Base-by-base conservation (phyloP, 2,113 vertebrate genomes). In the Maccullochella peelii region DNA sequence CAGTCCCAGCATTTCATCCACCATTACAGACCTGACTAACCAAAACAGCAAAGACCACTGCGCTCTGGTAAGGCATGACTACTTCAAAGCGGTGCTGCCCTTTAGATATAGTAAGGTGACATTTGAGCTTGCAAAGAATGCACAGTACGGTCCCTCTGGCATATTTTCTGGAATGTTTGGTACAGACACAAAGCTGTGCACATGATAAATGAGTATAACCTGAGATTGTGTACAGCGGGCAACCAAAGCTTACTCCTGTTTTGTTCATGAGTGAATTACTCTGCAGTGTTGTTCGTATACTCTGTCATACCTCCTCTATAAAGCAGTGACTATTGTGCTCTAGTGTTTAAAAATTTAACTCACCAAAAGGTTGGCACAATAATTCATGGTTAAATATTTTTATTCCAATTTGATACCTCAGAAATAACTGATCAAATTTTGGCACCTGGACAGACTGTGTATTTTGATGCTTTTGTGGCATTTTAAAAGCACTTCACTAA, bases 31-130 rank as follows among this genome's bases (percentile, higher is more conserved):
- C 85, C 94, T 99, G 90, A 99, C 97, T 85, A 97, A 95, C 93
- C 97, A 97, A 86, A 99, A 97, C 94, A 97, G 96, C 93, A 98
- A 97, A 94, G 98, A 99, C 92, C 98, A 99, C 90, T 99, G 98
- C 85, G 97, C 98, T 88, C 95, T 99, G 97, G 98, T 99, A 84
- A 91, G 88, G 57, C 75, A 23, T 20, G 73, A 36, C 57, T 10
- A 40, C 66, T 76, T 86, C 83, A 81, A 82, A 88, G 81, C 75
- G 11, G 11, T 73, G 9, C 44, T 91, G 88, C 58, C 86, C 83
- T 92, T 89, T 91, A 78, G 75, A 85, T 84, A 76, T 65, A 81
- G 42, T 73, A 70, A 82, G 70, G 73, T 92, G 91, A 90, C 90
- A 90, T 92, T 92, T 92, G n/a, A 82, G 86, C 65, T 62, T 11